Evolutionary conservation across 2,113 vertebrate genomes (phyloP).

Genomic region (Neogobius melanostomus): DNA sequence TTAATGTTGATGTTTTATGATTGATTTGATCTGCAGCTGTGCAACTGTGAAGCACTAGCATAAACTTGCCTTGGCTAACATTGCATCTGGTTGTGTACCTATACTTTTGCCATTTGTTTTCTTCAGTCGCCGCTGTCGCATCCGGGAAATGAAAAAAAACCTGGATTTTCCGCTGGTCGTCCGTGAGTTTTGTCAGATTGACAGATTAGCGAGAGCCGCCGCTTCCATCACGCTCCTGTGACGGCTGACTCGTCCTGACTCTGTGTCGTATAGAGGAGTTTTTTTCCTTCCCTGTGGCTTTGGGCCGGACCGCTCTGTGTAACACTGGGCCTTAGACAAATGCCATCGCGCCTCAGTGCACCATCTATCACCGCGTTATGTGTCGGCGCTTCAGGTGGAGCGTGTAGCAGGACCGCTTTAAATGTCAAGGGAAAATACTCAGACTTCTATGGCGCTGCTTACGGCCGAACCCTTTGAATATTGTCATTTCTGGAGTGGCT

Average conservation of each 20-base stretch:
- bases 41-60: too few relatives aligned
- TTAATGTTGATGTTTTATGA: too few relatives aligned
- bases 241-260: conserved; percentile 15
- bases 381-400: background rate
- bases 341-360: background rate
- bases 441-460: too few relatives aligned
- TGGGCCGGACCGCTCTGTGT: conserved; percentile 13
- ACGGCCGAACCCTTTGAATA: too few relatives aligned
- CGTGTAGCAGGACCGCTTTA: background rate
- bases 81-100: too few relatives aligned
- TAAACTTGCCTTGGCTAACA: too few relatives aligned
- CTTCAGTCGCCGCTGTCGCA: too few relatives aligned
- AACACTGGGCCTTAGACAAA: conserved; percentile 23
- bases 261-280: conserved; percentile 5
- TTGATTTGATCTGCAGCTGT: too few relatives aligned
- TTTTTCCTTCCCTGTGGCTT: conserved; percentile 9
- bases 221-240: background rate
- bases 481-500: too few relatives aligned
- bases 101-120: too few relatives aligned
- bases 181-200: background rate
- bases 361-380: conserved; percentile 6
- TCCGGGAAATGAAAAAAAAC: too few relatives aligned
- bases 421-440: background rate
- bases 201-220: conserved; percentile 15
- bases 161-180: background rate